Conservation (phyloP, 2,888 invertebrate species). For the Tenthredo livida region DNA sequence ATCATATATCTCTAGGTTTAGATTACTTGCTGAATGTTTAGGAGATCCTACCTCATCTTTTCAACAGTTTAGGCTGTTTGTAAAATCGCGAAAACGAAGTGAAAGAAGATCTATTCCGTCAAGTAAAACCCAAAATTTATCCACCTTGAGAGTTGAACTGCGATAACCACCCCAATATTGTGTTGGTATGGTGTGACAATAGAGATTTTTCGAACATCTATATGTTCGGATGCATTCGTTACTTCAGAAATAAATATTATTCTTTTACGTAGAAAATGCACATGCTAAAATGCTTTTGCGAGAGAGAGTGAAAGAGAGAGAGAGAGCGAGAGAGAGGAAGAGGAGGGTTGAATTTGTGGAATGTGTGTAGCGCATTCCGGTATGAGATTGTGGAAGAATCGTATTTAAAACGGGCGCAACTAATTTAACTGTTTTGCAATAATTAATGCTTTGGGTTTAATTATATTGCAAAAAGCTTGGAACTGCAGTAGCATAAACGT, state of each 20-base stretch:
- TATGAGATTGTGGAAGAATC: slow-evolving; percentile 73
- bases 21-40: slow-evolving; percentile 64
- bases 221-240: not conserved
- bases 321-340: not conserved
- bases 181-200: not conserved
- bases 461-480: not conserved
- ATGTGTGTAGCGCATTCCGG: slow-evolving; percentile 64
- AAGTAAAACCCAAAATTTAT: not conserved
- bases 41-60: not conserved
- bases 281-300: not conserved
- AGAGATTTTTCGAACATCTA: not conserved
- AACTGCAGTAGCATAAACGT: not conserved
- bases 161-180: not conserved
- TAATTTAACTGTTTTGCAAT: slow-evolving; percentile 75
- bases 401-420: slow-evolving; percentile 70
- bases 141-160: not conserved
- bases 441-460: slow-evolving; percentile 71
- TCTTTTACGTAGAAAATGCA: slow-evolving; percentile 17
- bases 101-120: not conserved
- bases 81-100: not conserved
- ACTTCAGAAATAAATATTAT: slow-evolving; percentile 31
- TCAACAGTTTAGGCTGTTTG: not conserved
- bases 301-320: not conserved
- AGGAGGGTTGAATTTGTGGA: slow-evolving; percentile 14
- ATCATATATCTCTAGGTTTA: slow-evolving; percentile 68